Conservation (phyloP, 2,888 invertebrate species). For the Marasmarcha lunaedactyla region DNA sequence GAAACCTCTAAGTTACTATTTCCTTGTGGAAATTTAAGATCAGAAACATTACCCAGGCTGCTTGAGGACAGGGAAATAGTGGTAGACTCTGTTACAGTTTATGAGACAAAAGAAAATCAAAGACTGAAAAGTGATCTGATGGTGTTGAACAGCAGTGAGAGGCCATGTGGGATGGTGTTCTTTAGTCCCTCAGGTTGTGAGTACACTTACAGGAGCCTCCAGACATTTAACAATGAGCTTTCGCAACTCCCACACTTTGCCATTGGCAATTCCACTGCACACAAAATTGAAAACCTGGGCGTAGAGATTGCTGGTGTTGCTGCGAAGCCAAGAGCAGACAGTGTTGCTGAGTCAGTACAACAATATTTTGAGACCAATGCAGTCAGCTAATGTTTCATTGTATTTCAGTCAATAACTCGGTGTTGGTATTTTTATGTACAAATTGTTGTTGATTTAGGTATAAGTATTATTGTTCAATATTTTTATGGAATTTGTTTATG, state of each 20-base stretch:
- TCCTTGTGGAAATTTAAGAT: conserved; percentile 49
- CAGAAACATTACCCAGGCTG: conserved; percentile 37
- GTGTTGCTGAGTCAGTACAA: conserved; percentile 35
- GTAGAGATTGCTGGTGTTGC: conserved; percentile 55
- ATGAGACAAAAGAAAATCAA: conserved; percentile 52
- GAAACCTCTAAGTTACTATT: conserved; percentile 37
- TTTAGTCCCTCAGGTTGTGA: conserved; percentile 60
- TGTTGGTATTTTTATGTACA: conserved; percentile 20
- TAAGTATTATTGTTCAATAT: conserved; percentile 1
- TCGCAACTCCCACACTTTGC: conserved; percentile 48
- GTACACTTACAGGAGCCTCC: conserved; percentile 48
- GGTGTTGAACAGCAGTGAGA: conserved; percentile 25
- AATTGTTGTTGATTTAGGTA: conserved; percentile 13
- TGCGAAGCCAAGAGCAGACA: conserved; percentile 33
- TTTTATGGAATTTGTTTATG: too few relatives aligned
- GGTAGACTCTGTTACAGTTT: conserved; percentile 43
- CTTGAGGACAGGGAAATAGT: conserved; percentile 27
- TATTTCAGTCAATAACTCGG: conserved; percentile 10
- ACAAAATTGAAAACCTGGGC: conserved; percentile 52
- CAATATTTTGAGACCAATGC: conserved; percentile 29
- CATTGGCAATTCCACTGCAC: conserved; percentile 57
- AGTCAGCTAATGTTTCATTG: neutral
- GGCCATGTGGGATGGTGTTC: conserved; percentile 46
- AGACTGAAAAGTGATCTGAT: conserved; percentile 36
- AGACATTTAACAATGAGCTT: conserved; percentile 45